Base-by-base conservation (phyloP, 2,888 invertebrate species). In the Flabesymbios commensalis region DNA sequence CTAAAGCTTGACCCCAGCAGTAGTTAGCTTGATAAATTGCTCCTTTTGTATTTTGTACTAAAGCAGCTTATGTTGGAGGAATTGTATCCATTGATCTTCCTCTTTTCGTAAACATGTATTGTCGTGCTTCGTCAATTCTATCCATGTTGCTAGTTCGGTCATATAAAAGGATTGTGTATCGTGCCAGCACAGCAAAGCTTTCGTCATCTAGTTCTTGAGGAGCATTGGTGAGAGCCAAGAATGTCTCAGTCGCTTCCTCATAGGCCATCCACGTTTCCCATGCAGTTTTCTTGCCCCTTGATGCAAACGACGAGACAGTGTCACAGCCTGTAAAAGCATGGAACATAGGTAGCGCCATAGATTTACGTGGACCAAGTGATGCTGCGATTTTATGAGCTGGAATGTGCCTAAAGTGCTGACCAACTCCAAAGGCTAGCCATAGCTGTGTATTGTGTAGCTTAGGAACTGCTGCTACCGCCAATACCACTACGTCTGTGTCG, bases 121-220 rank as follows among this genome's bases (percentile, higher is more conserved):
- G 45, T 43, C 67, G 51, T 22, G 67, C 69, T 24, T 54, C 55
- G 59, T 71, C 63, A 17, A 69, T 55, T 28, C 29, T 22, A 22
- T 22, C 26, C n/a, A 47, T 31, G 17, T 43, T 45, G 39, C 60
- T 62, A 29, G 59, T 54, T 52, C 57, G 51, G 52, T 67, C 59
- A 57, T 70, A 73, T 42, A 72, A 31, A 26, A 73, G 52, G 17
- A 70, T 58, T 14, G 65, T 63, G 59, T 60, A 70, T 22, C 61
- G 32, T 39, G 69, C 72, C 17, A 71, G 42, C 19, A 58, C 42
- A 2, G n/a, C 29, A 28, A n/a, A 41, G 41, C 3, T 36, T 14
- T 41, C 19, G 22, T 28, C 31, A 19, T 7, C 5, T 14, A 49
- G 4, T 7, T 22, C 4, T 14, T 49, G 49, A 10, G 29, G 49